phyloP scores from a whole-genome alignment of 2,797 vertebrate species.

The Lophotriccus pileatus region DNA sequence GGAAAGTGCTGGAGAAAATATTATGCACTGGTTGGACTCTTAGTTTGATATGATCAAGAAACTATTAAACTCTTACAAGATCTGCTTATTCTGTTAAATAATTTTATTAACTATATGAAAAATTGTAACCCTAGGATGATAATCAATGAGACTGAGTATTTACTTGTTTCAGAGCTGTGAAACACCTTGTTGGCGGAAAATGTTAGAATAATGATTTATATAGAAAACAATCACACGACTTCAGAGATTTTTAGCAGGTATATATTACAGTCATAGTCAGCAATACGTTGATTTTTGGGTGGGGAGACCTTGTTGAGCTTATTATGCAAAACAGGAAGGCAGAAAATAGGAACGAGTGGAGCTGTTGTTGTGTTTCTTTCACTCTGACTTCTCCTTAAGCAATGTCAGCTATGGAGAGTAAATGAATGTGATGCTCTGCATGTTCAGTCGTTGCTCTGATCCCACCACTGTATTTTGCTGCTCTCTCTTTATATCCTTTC shows the following conservation, averaged over 20 bases:
- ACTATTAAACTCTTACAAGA: background rate
- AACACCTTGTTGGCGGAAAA: conserved; percentile 11
- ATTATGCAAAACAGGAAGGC: background rate
- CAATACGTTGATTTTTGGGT: background rate
- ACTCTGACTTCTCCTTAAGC: background rate
- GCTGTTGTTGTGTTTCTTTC: background rate
- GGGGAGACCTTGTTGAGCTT: background rate
- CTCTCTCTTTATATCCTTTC: background rate
- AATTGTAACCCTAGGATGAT: background rate
- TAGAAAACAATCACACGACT: background rate
- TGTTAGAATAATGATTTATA: background rate
- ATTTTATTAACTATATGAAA: background rate
- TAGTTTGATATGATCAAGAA: background rate
- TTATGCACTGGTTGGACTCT: background rate
- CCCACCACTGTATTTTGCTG: background rate
- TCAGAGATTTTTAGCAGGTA: background rate
- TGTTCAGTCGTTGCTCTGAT: background rate
- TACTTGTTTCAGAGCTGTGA: background rate
- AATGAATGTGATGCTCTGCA: background rate
- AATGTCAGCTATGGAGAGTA: background rate
- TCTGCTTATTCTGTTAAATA: background rate
- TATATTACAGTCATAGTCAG: background rate
- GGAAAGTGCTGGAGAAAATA: background rate
- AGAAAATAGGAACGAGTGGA: background rate
- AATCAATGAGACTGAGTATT: background rate